Evolutionary conservation across 2,888 invertebrate genomes (phyloP).

Genomic region (Thymelicus sylvestris): DNA sequence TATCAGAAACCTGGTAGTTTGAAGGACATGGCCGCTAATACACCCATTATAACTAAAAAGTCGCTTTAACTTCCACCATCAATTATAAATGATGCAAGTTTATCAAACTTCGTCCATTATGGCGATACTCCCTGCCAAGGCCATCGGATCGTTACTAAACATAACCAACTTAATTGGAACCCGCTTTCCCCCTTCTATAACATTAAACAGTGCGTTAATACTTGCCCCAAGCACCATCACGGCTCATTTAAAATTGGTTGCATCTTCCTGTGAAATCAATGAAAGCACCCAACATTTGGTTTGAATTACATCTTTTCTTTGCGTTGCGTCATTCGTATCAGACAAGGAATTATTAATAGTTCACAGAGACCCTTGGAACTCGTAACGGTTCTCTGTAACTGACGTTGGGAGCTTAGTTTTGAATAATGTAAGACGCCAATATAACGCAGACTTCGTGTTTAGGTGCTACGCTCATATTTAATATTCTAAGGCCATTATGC

Average conservation of each 20-base stretch:
- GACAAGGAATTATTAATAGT: conserved; percentile 44
- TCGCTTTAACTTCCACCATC: conserved; percentile 61
- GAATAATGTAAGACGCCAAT: conserved; percentile 33
- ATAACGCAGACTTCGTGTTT: conserved; percentile 25
- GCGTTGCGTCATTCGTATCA: conserved; percentile 35
- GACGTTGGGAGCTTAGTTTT: conserved; percentile 30
- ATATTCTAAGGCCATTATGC: conserved; percentile 22
- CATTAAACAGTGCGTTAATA: conserved; percentile 15
- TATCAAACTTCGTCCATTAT: conserved; percentile 70
- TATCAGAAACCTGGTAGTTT: neutral
- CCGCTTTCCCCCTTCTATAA: conserved; percentile 40
- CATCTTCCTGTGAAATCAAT: conserved; percentile 58
- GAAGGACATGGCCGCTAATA: conserved; percentile 31
- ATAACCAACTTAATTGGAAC: conserved; percentile 57
- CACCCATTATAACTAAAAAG: conserved; percentile 50
- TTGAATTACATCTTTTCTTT: conserved; percentile 60
- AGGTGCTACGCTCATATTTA: conserved; percentile 10
- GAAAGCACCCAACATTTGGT: conserved; percentile 58
- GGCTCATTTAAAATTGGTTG: conserved; percentile 53
- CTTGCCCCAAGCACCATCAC: conserved; percentile 7
- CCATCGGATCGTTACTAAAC: conserved; percentile 65
- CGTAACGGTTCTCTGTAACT: conserved; percentile 24
- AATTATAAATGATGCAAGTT: conserved; percentile 74
- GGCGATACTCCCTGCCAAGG: conserved; percentile 60
- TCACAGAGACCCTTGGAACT: conserved; percentile 21